Evolutionary conservation across 1,140 invertebrate species (phyloP), one percentile per base, ranked within the genome.

Genomic region (Eriosoma lanigerum): DNA sequence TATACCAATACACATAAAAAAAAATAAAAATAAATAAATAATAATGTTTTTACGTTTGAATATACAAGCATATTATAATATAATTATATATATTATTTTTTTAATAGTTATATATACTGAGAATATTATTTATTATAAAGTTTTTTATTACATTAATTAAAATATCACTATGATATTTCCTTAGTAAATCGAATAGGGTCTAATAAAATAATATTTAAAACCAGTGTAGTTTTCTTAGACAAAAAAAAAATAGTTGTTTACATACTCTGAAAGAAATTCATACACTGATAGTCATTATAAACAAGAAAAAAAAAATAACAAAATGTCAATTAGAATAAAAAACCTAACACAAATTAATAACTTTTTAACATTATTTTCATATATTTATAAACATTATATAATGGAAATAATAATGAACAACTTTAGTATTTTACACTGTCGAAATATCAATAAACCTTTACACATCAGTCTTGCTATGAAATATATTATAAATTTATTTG

Each of bases 401-500:
- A 73, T 73, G 46, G 52, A 73, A 73, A 54, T 54, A 73, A 68
- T 48, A 68, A 73, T 73, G 70, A 73, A 54, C 50, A 76, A 76
- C n/a, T n/a, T n/a, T n/a, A n/a, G n/a, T n/a, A n/a, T 58, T 76
- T 76, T 76, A 76, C 73, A 76, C 50, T 76, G 73, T 76, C 52
- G 54, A 44, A 76, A 58, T 76, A 56, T 76, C 21, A 58, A 76
- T 56, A 44, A 58, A 38, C 54, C 50, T 56, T 76, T 76, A 76
- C 73, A 76, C 73, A 76, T 76, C 73, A 76, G 73, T 76, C 73
- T 76, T 76, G 73, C 50, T 56, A 76, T 76, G 73, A 76, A 56
- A 38, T 76, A 56, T 76, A 68, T 76, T n/a, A n/a, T n/a, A n/a
- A n/a, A 76, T 38, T 4, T 38, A 75, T 10, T 75, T 75, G 46